A percentile compares a stretch with the other conserved stretches of the same genome.
Evolutionary conservation across 2,113 vertebrate genomes (phyloP).

Genomic region (Sitta europaea): DNA sequence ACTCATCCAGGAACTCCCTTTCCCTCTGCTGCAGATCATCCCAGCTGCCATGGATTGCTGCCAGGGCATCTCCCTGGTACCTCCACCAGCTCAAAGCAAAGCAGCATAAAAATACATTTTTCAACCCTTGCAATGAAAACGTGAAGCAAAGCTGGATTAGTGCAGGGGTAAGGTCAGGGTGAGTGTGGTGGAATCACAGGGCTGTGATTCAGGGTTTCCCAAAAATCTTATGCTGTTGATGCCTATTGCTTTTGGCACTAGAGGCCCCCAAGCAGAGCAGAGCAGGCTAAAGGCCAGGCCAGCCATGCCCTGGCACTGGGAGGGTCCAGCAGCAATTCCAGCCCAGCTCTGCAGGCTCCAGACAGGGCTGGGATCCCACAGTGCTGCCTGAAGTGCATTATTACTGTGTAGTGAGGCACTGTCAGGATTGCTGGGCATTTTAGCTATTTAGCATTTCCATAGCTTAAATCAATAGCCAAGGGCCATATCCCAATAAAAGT

Average conservation of each 20-base stretch:
- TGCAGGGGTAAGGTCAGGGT: not conserved
- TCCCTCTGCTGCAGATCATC: not conserved
- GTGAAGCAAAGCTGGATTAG: not conserved
- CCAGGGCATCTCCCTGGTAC: not conserved
- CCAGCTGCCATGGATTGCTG: not conserved
- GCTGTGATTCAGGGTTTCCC: slow-evolving; percentile 24
- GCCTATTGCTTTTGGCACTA: not conserved
- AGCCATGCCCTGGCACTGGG: not conserved
- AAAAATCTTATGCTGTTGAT: not conserved
- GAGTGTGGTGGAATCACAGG: not conserved
- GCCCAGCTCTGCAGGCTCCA: not conserved
- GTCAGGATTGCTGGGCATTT: not conserved
- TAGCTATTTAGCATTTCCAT: not conserved
- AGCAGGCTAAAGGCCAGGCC: not conserved
- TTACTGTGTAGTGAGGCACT: not conserved
- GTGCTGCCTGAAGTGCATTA: not conserved
- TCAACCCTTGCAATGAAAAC: not conserved
- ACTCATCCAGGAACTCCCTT: not conserved
- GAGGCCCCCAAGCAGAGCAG: not conserved
- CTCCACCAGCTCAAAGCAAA: not conserved
- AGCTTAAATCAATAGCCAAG: not conserved
- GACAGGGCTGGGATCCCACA: not conserved
- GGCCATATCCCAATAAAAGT: not conserved
- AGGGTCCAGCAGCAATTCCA: not conserved
- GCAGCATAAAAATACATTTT: not conserved